Percentiles rank a stretch among this genome's conserved stretches.
These are phyloP conservation scores for Erebia ligea DNA, from an alignment of 2,888 invertebrate species.

Conservation along the genomic window DNA sequence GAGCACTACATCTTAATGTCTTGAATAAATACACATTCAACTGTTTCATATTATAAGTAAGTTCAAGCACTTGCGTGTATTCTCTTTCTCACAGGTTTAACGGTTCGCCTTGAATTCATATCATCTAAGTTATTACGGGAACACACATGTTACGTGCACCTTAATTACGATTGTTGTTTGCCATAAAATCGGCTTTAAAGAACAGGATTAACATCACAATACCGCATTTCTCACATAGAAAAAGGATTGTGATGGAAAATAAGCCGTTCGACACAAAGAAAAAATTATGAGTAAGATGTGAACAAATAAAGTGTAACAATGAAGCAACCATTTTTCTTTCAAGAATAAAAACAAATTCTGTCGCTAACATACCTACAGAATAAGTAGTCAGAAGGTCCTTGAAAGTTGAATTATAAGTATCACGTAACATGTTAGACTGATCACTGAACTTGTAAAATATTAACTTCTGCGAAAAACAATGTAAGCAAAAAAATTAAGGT, in stretches of 20 bases:
- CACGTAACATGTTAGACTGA: not conserved
- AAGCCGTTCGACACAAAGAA: slow-evolving; percentile 56
- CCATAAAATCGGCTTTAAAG: slow-evolving; percentile 34
- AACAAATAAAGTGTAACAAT: slow-evolving; percentile 5
- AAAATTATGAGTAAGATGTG: slow-evolving; percentile 45
- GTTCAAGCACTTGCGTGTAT: not conserved
- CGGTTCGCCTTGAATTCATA: not conserved
- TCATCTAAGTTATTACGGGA: not conserved
- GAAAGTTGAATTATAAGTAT: slow-evolving; percentile 3
- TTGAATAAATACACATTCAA: not conserved
- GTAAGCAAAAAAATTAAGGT: not conserved
- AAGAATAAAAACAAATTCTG: not conserved
- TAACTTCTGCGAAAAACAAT: not conserved
- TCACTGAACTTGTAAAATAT: not conserved
- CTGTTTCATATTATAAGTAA: not conserved
- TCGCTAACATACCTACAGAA: not conserved
- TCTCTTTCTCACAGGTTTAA: slow-evolving; percentile 16
- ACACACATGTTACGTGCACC: not conserved
- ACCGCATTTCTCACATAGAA: slow-evolving; percentile 51
- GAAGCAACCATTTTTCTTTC: not conserved
- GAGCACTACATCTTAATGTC: not conserved
- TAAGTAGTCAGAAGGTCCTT: slow-evolving; percentile 1
- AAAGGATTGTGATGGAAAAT: slow-evolving; percentile 66
- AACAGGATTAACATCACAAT: slow-evolving; percentile 26
- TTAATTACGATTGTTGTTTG: not conserved